A percentile compares a stretch with the other conserved stretches of the same genome.
These are phyloP conservation scores for Acanthosepion pharaonis DNA, from an alignment of 2,888 invertebrate species.

Conservation along the genomic window DNA sequence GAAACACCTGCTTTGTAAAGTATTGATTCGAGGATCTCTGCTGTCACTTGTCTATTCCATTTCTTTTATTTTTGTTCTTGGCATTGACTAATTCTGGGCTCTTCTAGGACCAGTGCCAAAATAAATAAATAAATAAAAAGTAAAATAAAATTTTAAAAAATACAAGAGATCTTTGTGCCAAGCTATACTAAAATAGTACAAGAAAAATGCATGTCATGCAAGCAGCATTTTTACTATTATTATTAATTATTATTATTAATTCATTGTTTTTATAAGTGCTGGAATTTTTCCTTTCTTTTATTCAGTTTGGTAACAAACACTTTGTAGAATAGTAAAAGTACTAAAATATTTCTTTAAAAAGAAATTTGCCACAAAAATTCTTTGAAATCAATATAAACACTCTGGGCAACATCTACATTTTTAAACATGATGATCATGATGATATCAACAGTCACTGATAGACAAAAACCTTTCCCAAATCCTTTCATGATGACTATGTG, in stretches of 20 bases:
- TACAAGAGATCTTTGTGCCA: background rate
- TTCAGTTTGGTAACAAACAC: background rate
- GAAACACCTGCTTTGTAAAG: background rate
- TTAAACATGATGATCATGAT: no score
- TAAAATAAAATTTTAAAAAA: background rate
- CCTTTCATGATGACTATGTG: no score
- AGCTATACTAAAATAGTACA: background rate
- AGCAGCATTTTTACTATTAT: background rate
- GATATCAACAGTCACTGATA: no score
- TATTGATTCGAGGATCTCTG: background rate
- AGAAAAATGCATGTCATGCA: background rate
- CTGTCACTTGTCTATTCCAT: background rate
- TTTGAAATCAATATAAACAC: background rate
- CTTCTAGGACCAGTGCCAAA: background rate
- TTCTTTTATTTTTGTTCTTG: background rate
- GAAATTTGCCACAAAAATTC: background rate
- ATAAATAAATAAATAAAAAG: no score
- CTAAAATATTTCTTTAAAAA: background rate
- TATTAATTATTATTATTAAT: background rate
- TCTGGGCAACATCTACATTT: no score
- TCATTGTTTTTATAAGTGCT: background rate
- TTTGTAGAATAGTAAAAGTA: background rate
- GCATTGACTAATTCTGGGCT: background rate
- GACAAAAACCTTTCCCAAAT: no score
- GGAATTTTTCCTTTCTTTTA: background rate